Base-by-base conservation (phyloP, 1,140 invertebrate species). In the Hormaphis cornu region DNA sequence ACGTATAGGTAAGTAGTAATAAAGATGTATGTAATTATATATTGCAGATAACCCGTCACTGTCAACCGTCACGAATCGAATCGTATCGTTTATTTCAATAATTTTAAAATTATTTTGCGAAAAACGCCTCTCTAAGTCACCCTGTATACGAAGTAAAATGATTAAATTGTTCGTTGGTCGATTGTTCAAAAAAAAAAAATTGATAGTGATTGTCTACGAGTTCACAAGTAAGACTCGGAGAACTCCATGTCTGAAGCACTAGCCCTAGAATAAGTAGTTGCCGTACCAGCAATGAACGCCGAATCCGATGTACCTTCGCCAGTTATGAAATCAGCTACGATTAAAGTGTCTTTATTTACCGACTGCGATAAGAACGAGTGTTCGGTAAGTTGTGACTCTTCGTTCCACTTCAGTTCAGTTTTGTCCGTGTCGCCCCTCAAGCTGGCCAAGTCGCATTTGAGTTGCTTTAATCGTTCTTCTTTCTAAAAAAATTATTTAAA, bases 181-280 rank as follows among this genome's bases (percentile, higher is more conserved):
- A 40, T 58, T 58, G 54, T 40, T 40, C 20, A 24, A 3, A 40
- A 40, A n/a, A n/a, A n/a, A 35, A 20, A 58, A 9, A 58, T 40
- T 26, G 20, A 40, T 9, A 24, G 22, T 66, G 35, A 22, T 48
- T 22, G 2, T 48, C 6, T 48, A 35, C 9, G 61, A 33, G 50
- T 71, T 84, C 86, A 91, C 71, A 91, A 82, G 77, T 92, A 93
- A 74, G 89, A 91, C 77, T 92, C 90, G 61, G 89, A 91, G 77
- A 91, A 90, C 77, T 92, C 89, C 76, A 89, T 83, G 79, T 91
- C 89, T 48, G 89, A 90, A 74, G 86, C 85, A 77, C 87, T 88
- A 75, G 86, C 87, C 73, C 86, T 82, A 40, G 88, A 89, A 56
- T 87, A 89, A 72, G 87, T 83, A 53, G 89, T 89, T 50, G 85